Evolutionary conservation across 2,797 vertebrate genomes (phyloP).

Genomic region (Botia almorhae): DNA sequence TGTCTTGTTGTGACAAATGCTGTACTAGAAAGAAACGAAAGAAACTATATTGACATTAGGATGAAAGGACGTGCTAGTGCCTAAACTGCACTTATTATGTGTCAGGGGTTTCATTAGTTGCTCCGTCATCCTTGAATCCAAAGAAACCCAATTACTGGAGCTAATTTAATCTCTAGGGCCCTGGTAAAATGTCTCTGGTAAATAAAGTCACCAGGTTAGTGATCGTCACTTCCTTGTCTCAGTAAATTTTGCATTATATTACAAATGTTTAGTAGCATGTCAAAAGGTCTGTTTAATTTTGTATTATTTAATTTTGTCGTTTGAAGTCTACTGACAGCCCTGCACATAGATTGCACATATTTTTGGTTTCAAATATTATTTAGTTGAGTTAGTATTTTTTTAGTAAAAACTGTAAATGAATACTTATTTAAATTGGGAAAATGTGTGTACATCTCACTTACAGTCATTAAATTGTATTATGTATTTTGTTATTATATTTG

Average conservation of each 20-base stretch:
- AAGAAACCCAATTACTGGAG: conserved; percentile 43
- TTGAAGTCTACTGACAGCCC: no score
- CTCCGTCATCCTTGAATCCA: conserved; percentile 17
- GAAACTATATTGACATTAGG: neutral
- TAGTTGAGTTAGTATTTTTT: no score
- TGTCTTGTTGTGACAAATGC: neutral
- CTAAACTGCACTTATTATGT: neutral
- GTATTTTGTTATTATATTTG: neutral
- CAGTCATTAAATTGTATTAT: neutral
- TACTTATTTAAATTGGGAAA: no score
- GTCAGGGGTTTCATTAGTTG: conserved; percentile 11
- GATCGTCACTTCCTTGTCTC: conserved; percentile 18
- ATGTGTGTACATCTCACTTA: neutral
- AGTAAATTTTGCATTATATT: neutral
- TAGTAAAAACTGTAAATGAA: no score
- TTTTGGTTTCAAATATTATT: no score
- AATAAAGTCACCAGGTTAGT: conserved; percentile 18
- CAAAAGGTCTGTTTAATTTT: neutral
- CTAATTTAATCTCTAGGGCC: conserved; percentile 31
- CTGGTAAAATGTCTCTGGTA: conserved; percentile 13
- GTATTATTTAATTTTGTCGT: no score
- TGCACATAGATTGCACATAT: no score
- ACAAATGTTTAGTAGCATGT: neutral
- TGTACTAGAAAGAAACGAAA: neutral
- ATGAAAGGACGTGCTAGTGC: neutral